Evolutionary conservation across 2,113 vertebrate species (phyloP), one percentile per base, ranked within the genome.

Genomic region (Rhea pennata): DNA sequence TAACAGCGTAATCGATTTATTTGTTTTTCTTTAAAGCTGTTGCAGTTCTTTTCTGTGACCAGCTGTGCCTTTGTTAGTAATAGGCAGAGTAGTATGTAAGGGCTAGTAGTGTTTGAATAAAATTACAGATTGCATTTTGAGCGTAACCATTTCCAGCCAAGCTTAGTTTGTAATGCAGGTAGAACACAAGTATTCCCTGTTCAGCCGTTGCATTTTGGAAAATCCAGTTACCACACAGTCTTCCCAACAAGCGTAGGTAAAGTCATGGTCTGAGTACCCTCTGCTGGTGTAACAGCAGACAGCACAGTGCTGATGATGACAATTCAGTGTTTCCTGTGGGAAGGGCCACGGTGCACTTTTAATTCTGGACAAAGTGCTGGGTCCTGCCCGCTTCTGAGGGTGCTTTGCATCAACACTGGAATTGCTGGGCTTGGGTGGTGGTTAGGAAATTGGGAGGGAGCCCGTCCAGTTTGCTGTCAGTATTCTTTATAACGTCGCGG

Each of bases 371-470:
- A 10, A 81, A 27, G 26, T 42, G 48, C 58, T 69, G 59, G 54
- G 26, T 56, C 29, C 24, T 50, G 46, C 62, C 62, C 0, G 0
- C 40, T 20, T 46, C 66, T 39, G 71, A 0, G 1, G 23, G 17
- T 24, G 62, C 40, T 72, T 14, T n/a, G 40, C 27, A 20, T 33
- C 36, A 8, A 2, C 1, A 6, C 71, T 72, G 39, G 59, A 54
- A 53, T 24, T 0, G 2, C 39, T 22, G 39, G 46, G 69, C 48
- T 42, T 42, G 73, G 65, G 20, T 8, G 2, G 6, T 3, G 3
- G 1, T 29, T 62, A 26, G 51, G 73, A 89, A 74, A 8, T 4
- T 1, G 22, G 36, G 66, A 1, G 0, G 17, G 56, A 71, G 39
- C 81, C 31, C 42, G 12, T 15, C 29, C 54, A n/a, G 51, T 51